Evolutionary conservation across 2,113 vertebrate species (phyloP).

Genomic region (Ascaphus truei): DNA sequence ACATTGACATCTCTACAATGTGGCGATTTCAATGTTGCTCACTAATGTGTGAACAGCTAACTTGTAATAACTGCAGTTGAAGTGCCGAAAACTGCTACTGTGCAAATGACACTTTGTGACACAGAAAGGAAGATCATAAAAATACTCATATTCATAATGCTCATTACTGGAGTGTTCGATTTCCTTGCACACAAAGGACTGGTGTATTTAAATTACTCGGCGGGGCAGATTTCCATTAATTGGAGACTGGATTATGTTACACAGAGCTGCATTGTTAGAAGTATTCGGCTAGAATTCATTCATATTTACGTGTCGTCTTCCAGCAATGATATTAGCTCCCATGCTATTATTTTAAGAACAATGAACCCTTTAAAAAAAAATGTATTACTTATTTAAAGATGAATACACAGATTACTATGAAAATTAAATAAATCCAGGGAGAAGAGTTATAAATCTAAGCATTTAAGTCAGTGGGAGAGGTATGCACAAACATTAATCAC

Average conservation of each 20-base stretch:
- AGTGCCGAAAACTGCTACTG: not conserved
- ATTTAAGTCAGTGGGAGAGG: too few relatives aligned
- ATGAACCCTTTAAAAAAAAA: too few relatives aligned
- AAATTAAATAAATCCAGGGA: too few relatives aligned
- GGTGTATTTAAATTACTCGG: not conserved
- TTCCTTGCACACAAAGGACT: not conserved
- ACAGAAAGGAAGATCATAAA: not conserved
- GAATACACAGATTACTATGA: too few relatives aligned
- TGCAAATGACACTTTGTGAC: not conserved
- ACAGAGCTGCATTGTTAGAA: not conserved
- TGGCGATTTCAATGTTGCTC: not conserved
- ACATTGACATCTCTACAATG: not conserved
- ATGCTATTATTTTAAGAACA: too few relatives aligned
- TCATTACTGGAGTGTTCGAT: not conserved
- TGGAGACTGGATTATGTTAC: not conserved
- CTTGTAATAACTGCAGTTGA: not conserved
- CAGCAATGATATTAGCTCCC: too few relatives aligned
- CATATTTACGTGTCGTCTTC: not conserved
- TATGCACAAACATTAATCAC: too few relatives aligned
- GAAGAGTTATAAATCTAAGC: too few relatives aligned
- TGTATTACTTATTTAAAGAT: too few relatives aligned
- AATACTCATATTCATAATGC: too few relatives aligned
- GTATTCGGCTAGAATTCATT: not conserved
- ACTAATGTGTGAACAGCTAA: too few relatives aligned
- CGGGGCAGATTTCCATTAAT: not conserved